Conservation (phyloP, 2,888 invertebrate species). For the Scaptomyza flava region DNA sequence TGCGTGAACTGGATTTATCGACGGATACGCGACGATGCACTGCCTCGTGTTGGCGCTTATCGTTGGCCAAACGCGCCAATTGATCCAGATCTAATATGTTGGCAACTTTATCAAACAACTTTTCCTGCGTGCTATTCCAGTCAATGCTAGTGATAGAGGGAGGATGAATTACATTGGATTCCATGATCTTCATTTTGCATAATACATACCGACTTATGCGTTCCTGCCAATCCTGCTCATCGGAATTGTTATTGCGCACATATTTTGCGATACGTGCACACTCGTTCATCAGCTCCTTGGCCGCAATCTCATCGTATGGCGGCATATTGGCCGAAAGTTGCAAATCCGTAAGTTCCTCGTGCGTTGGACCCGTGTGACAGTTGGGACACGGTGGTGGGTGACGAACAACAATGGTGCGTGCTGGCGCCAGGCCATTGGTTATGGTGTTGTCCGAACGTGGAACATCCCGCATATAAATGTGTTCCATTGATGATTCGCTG, state of each 20-base stretch:
- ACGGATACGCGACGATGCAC: conserved; percentile 88
- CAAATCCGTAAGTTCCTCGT: conserved; percentile 85
- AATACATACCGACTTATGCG: conserved; percentile 86
- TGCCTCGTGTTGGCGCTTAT: conserved; percentile 87
- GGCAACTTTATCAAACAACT: conserved; percentile 88
- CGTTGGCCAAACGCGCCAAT: conserved; percentile 87
- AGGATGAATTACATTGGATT: not conserved
- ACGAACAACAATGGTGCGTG: conserved; percentile 82
- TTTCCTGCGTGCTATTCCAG: conserved; percentile 88
- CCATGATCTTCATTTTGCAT: not conserved
- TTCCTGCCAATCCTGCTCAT: conserved; percentile 89
- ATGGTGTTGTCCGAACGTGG: conserved; percentile 64
- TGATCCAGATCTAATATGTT: conserved; percentile 89
- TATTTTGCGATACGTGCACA: conserved; percentile 88
- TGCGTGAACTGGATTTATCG: conserved; percentile 88
- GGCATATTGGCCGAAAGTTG: conserved; percentile 84
- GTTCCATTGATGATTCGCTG: conserved; percentile 86
- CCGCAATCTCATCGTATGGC: conserved; percentile 87
- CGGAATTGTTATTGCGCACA: conserved; percentile 86
- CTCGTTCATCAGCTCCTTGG: conserved; percentile 89
- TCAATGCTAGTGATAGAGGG: conserved; percentile 80
- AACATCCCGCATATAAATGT: conserved; percentile 90
- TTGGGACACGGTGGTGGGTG: conserved; percentile 83
- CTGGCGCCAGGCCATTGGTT: conserved; percentile 80
- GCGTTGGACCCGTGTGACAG: conserved; percentile 82